phyloP scores from a whole-genome alignment of 2,113 vertebrate genomes.

The Climacteris rufus region DNA sequence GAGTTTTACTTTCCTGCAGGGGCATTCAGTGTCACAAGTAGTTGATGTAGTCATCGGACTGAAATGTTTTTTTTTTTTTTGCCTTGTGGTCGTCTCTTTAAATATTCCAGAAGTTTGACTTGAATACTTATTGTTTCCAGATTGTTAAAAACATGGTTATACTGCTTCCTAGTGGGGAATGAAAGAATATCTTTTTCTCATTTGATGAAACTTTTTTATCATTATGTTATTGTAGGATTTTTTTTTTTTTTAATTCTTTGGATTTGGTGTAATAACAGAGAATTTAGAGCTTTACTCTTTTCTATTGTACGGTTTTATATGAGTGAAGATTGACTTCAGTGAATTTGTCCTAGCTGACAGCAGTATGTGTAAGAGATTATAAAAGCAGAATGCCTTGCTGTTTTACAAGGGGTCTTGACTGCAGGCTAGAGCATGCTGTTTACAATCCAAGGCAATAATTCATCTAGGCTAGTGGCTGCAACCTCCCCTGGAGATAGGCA shows the following conservation, averaged over 20 bases:
- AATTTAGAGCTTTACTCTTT: neutral
- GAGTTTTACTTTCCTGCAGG: neutral
- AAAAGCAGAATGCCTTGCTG: neutral
- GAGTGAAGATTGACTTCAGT: neutral
- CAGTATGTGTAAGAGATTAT: neutral
- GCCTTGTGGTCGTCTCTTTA: neutral
- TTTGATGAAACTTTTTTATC: neutral
- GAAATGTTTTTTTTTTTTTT: neutral
- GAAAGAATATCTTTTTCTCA: neutral
- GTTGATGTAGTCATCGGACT: neutral
- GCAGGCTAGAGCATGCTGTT: neutral
- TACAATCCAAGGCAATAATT: neutral
- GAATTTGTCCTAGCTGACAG: neutral
- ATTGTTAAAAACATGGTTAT: neutral
- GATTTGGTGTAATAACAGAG: neutral
- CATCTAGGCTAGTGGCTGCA: neutral
- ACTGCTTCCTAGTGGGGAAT: constrained; percentile 42
- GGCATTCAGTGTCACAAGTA: neutral
- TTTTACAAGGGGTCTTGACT: neutral
- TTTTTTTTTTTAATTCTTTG: neutral
- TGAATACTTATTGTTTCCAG: neutral
- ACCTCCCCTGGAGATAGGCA: neutral
- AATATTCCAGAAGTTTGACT: neutral
- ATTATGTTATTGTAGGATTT: neutral
- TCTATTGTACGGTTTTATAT: neutral